Conservation (phyloP, 2,888 invertebrate species). For the Adelognathus sp. region DNA sequence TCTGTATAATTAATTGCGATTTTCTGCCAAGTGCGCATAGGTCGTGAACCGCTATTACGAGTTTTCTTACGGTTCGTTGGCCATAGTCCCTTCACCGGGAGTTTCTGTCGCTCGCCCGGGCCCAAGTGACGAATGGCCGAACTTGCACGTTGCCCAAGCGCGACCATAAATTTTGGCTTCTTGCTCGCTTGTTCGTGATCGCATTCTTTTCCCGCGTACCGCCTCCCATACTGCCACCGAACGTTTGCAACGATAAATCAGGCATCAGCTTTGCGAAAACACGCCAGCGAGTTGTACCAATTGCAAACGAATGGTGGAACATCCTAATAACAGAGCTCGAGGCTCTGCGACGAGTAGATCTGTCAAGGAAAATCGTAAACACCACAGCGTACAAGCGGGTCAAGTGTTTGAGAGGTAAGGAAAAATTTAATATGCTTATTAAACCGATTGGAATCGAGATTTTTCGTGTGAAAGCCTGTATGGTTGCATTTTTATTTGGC, state of each 20-base stretch:
- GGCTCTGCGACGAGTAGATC: neutral
- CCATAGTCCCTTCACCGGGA: conserved; percentile 43
- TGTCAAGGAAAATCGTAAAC: neutral
- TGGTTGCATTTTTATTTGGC: too few relatives aligned
- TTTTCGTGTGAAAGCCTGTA: too few relatives aligned
- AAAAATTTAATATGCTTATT: too few relatives aligned
- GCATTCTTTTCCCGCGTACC: conserved; percentile 40
- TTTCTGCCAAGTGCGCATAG: conserved; percentile 37
- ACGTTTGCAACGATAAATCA: conserved; percentile 44
- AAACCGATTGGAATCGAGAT: too few relatives aligned
- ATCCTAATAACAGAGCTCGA: conserved; percentile 24
- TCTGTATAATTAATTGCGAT: conserved; percentile 50
- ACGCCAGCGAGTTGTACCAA: conserved; percentile 25
- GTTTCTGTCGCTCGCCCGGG: conserved; percentile 27
- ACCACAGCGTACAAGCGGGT: neutral
- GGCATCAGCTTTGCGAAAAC: conserved; percentile 50
- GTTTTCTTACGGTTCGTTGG: conserved; percentile 59
- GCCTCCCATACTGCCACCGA: neutral
- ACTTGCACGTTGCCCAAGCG: conserved; percentile 48
- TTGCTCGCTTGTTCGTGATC: conserved; percentile 18
- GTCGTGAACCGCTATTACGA: conserved; percentile 42
- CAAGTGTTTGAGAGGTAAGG: neutral
- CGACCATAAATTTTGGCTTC: conserved; percentile 52
- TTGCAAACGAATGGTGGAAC: conserved; percentile 17
- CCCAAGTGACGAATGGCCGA: conserved; percentile 55